These are phyloP conservation scores for Haliclystus octoradiatus DNA, from an alignment of 30 jellyfish, hydroid and myxozoan species.

Conservation along the genomic window DNA sequence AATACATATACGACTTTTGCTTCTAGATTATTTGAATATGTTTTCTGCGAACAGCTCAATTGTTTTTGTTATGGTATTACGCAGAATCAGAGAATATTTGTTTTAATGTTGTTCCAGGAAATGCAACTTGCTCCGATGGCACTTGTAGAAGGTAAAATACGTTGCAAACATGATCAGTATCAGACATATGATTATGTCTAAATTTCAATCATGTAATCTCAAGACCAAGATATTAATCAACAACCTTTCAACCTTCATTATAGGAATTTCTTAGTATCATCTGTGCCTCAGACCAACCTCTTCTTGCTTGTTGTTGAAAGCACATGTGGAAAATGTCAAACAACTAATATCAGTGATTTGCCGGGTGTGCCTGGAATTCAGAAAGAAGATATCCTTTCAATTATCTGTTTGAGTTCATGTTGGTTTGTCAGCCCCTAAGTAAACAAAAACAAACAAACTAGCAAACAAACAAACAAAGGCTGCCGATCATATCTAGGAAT, in stretches of 20 bases:
- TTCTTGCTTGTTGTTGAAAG: constrained; percentile 52
- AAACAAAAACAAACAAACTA: too few species aligned
- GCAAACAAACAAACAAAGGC: too few species aligned
- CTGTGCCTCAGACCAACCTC: constrained; percentile 37
- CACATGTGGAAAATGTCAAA: constrained; percentile 54
- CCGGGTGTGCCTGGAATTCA: constrained; percentile 67
- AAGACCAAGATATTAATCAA: not conserved
- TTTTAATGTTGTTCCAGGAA: constrained; percentile 21
- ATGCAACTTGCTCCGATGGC: constrained; percentile 43
- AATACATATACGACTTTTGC: too few species aligned
- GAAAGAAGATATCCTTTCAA: constrained; percentile 56
- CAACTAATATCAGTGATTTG: constrained; percentile 11
- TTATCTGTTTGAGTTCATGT: not conserved
- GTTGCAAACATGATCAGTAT: not conserved
- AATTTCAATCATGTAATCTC: not conserved
- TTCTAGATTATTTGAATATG: too few species aligned
- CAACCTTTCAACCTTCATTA: not conserved
- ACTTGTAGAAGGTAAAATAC: constrained; percentile 20
- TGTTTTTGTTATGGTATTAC: too few species aligned
- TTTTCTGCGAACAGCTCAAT: too few species aligned
- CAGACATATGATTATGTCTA: not conserved
- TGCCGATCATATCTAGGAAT: too few species aligned
- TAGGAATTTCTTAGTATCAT: constrained; percentile 44
- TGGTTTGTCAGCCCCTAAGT: too few species aligned
- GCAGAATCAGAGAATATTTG: too few species aligned